Evolutionary conservation across 2,888 invertebrate genomes (phyloP).

Genomic region (Agonopterix alstromeriana): DNA sequence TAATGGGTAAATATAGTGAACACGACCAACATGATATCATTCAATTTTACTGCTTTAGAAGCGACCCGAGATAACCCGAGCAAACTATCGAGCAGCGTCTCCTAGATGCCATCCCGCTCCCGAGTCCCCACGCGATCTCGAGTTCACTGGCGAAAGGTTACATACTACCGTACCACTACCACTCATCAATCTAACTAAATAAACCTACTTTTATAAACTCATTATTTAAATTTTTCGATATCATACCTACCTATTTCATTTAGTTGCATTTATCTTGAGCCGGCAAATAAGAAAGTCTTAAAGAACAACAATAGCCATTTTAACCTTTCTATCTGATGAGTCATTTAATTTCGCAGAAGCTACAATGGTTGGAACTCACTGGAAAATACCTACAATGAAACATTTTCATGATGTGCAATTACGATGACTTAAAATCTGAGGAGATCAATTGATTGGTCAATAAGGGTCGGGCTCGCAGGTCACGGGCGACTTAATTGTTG

Average conservation of each 20-base stretch:
- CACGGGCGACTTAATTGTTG: constrained; percentile 59
- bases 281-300: too few species aligned
- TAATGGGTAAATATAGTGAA: constrained; percentile 67
- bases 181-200: too few species aligned
- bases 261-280: too few species aligned
- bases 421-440: constrained; percentile 38
- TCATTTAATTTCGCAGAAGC: too few species aligned
- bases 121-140: constrained; percentile 38
- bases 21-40: constrained; percentile 68
- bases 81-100: constrained; percentile 58
- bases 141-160: constrained; percentile 21
- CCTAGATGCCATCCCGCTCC: constrained; percentile 54
- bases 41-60: constrained; percentile 74
- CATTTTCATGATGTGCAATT: constrained; percentile 4
- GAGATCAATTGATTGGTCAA: constrained; percentile 65
- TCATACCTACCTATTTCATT: too few species aligned
- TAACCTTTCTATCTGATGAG: too few species aligned
- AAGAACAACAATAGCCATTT: too few species aligned
- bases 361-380: neutral
- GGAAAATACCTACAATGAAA: neutral
- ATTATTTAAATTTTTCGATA: too few species aligned
- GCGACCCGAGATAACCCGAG: constrained; percentile 68
- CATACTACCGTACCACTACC: neutral
- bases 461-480: constrained; percentile 57
- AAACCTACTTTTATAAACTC: too few species aligned